A percentile compares a stretch with the other conserved stretches of the same genome.
Evolutionary conservation across 1,140 invertebrate genomes (phyloP).

Genomic region (Tetramorium alpestre): DNA sequence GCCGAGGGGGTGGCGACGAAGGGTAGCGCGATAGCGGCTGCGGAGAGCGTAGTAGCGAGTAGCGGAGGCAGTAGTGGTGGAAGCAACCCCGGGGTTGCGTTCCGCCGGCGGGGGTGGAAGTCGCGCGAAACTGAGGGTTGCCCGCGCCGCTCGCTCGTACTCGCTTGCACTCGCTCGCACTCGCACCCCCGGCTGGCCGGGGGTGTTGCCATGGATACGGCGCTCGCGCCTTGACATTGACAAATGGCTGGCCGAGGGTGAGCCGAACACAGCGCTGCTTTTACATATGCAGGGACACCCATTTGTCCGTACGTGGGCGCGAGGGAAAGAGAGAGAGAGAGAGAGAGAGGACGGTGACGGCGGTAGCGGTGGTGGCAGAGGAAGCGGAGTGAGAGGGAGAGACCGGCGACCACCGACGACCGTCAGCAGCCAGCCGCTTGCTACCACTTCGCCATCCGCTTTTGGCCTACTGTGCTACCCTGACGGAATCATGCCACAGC

Average conservation of each 20-base stretch:
- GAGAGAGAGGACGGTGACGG: conserved; percentile 18
- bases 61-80: conserved; percentile 64
- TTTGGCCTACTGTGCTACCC: conserved; percentile 76
- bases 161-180: conserved; percentile 77
- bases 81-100: conserved; percentile 73
- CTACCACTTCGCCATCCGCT: conserved; percentile 58
- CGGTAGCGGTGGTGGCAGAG: neutral
- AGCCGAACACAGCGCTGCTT: conserved; percentile 85
- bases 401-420: conserved; percentile 61
- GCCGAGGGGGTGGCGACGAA: conserved; percentile 31
- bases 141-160: conserved; percentile 72
- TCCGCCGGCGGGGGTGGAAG: conserved; percentile 73
- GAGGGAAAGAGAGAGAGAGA: conserved; percentile 64
- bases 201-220: conserved; percentile 85
- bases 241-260: conserved; percentile 86
- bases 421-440: conserved; percentile 47
- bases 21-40: conserved; percentile 59
- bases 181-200: conserved; percentile 74
- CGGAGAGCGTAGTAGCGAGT: conserved; percentile 40
- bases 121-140: conserved; percentile 77
- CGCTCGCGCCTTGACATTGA: conserved; percentile 86
- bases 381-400: conserved; percentile 48
- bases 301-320: conserved; percentile 83
- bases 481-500: conserved; percentile 58
- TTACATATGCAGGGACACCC: conserved; percentile 86